These are phyloP conservation scores for Fragum fragum DNA, from an alignment of 2,888 invertebrate genomes.

Conservation along the genomic window DNA sequence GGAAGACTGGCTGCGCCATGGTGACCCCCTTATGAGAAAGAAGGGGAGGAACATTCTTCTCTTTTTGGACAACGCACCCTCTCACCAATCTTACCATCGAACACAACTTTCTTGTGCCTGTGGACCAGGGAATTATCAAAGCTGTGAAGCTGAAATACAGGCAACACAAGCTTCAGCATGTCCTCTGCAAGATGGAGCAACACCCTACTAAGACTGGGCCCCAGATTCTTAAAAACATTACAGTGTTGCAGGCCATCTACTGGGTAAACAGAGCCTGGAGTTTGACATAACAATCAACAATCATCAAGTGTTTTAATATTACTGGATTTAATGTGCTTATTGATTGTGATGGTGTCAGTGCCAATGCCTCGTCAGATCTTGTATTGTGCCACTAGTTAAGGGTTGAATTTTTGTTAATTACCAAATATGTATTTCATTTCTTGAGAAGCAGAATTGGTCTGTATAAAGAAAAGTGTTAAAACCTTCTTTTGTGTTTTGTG, in stretches of 20 bases:
- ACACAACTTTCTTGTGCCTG: conserved; percentile 49
- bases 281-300: neutral
- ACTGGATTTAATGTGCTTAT: conserved; percentile 19
- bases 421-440: too few species aligned
- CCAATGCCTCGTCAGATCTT: neutral
- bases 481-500: too few species aligned
- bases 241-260: conserved; percentile 45
- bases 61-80: conserved; percentile 53
- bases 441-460: too few species aligned
- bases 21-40: conserved; percentile 39
- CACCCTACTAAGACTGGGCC: conserved; percentile 6
- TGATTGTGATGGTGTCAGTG: neutral
- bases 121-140: conserved; percentile 55
- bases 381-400: too few species aligned
- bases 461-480: too few species aligned
- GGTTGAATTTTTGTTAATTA: too few species aligned
- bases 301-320: conserved; percentile 20
- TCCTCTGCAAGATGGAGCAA: conserved; percentile 31
- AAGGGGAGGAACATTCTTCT: conserved; percentile 43
- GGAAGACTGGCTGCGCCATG: conserved; percentile 46
- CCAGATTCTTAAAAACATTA: conserved; percentile 31
- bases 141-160: conserved; percentile 51
- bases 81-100: conserved; percentile 51
- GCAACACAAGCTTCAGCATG: conserved; percentile 37
- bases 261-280: conserved; percentile 34